Percentiles rank a stretch among this genome's conserved stretches.
These are phyloP conservation scores for Columba livia DNA, from an alignment of 2,113 vertebrate genomes.

Conservation along the genomic window DNA sequence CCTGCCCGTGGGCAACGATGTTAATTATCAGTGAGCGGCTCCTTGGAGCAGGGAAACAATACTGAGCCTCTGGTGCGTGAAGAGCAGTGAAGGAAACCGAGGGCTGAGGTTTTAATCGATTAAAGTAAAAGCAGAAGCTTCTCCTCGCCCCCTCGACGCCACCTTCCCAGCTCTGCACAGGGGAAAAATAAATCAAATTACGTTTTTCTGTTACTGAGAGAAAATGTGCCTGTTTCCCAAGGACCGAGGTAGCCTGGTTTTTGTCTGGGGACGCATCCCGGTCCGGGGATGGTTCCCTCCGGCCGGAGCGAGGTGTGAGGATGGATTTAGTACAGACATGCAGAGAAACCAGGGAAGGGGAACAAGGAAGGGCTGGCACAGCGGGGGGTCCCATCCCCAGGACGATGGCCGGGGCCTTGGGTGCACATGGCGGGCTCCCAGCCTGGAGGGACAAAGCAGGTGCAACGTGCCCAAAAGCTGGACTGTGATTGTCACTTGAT, in stretches of 20 bases:
- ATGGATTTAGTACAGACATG: not conserved
- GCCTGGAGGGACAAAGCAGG: not conserved
- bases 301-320: not conserved
- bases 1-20: not conserved
- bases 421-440: not conserved
- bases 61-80: accelerated
- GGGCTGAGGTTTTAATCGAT: not conserved
- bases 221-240: not conserved
- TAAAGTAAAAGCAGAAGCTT: conserved; percentile 33
- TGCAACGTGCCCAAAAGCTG: not conserved
- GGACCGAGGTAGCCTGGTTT: conserved; percentile 63
- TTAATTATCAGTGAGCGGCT: not conserved
- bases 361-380: accelerated
- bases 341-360: not conserved
- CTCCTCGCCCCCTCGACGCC: not conserved
- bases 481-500: conserved; percentile 43
- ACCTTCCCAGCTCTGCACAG: not conserved
- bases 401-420: not conserved
- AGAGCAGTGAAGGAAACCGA: not conserved
- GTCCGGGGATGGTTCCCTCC: not conserved
- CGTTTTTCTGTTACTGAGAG: not conserved
- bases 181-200: not conserved
- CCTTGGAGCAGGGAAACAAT: not conserved
- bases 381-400: accelerated
- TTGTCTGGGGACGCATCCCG: not conserved